phyloP scores from a whole-genome alignment of 2,888 invertebrate species.

The Rhagonycha fulva region DNA sequence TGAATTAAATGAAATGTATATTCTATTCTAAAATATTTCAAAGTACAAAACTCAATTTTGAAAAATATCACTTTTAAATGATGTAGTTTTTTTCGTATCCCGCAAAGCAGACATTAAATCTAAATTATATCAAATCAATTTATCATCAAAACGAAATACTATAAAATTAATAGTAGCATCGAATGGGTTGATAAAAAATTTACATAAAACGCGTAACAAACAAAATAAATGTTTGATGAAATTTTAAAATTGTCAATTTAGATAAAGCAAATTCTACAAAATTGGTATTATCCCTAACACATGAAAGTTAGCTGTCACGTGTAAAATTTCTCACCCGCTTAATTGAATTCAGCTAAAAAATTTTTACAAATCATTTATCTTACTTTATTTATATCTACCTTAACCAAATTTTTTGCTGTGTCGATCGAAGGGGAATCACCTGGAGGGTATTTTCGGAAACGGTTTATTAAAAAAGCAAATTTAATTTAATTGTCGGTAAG shows the following conservation, averaged over 20 bases:
- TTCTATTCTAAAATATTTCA: too few relatives aligned
- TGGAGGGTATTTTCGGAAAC: not conserved
- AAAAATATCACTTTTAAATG: not conserved
- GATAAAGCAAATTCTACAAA: not conserved
- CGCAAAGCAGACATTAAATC: not conserved
- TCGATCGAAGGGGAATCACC: not conserved
- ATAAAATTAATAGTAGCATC: not conserved
- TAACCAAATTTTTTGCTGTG: not conserved
- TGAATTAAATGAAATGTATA: too few relatives aligned
- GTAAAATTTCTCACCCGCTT: not conserved
- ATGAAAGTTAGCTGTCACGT: not conserved
- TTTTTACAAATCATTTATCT: not conserved
- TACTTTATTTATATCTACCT: not conserved
- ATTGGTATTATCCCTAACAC: not conserved
- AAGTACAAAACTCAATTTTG: too few relatives aligned
- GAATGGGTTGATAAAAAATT: not conserved
- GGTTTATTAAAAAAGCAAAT: not conserved
- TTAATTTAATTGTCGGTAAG: not conserved
- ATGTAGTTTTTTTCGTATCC: not conserved
- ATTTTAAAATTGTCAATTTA: not conserved
- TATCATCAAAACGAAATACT: not conserved
- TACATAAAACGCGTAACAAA: not conserved
- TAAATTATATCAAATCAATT: not conserved
- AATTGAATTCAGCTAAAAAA: not conserved
- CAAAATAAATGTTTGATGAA: not conserved